phyloP scores from a whole-genome alignment of 2,888 invertebrate genomes.

The Cremastinae sp. region DNA sequence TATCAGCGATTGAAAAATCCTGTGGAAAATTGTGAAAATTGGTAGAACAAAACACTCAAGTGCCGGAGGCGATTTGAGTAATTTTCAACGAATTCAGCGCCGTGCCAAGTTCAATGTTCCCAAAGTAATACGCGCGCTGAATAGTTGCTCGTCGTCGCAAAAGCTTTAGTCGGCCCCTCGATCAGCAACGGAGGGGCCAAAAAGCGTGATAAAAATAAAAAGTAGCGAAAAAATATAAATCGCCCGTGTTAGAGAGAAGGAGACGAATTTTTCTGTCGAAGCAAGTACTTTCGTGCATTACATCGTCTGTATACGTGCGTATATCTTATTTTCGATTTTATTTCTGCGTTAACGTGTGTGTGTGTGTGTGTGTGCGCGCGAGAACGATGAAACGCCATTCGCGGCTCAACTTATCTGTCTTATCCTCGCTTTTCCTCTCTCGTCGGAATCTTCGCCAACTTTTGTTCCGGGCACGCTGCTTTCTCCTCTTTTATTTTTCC shows the following conservation, averaged over 20 bases:
- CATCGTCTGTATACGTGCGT: too few relatives aligned
- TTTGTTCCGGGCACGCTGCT: constrained; percentile 6
- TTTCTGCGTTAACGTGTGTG: too few relatives aligned
- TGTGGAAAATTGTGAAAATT: background rate
- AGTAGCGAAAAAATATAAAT: constrained; percentile 5
- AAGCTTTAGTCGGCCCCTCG: background rate
- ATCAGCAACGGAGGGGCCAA: background rate
- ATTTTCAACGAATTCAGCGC: constrained; percentile 40
- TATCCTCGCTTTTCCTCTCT: constrained; percentile 23
- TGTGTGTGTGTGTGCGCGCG: background rate
- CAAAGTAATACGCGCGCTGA: constrained; percentile 49
- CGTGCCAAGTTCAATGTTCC: constrained; percentile 40
- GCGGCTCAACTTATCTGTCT: constrained; percentile 55
- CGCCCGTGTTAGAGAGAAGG: background rate
- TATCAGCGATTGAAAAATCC: too few relatives aligned
- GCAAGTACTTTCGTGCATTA: too few relatives aligned
- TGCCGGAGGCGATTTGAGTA: background rate
- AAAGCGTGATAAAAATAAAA: constrained; percentile 27
- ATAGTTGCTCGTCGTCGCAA: constrained; percentile 17
- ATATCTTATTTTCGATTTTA: too few relatives aligned
- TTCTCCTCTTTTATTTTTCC: background rate
- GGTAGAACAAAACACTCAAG: too few relatives aligned
- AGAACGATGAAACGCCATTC: constrained; percentile 41
- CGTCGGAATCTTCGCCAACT: background rate
- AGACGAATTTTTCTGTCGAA: background rate